A percentile compares a stretch with the other conserved stretches of the same genome.
Conservation (phyloP, 1,140 invertebrate genomes). For the Formica exsecta region DNA sequence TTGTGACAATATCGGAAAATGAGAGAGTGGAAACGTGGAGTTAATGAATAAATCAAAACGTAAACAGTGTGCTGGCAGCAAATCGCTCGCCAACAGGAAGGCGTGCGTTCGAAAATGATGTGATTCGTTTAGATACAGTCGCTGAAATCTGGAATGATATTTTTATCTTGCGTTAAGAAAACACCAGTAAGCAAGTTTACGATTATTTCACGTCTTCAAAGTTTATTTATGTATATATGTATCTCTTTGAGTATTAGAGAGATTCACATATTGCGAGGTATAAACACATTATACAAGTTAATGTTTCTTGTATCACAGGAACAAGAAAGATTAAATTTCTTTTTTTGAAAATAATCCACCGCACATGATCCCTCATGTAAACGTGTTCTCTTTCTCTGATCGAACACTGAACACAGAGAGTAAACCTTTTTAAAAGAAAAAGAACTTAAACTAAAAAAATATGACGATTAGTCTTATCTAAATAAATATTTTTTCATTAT, state of each 20-base stretch:
- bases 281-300: constrained; percentile 31
- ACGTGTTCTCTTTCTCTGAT: not conserved
- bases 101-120: constrained; percentile 28
- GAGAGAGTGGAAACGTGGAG: not conserved
- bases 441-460: not conserved
- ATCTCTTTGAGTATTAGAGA: not conserved
- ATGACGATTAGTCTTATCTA: not conserved
- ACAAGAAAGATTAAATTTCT: constrained; percentile 16
- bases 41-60: constrained; percentile 43
- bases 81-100: constrained; percentile 14
- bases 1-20: constrained; percentile 7
- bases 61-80: constrained; percentile 35
- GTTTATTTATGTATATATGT: constrained; percentile 35
- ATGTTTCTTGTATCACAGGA: not conserved
- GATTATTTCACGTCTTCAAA: constrained; percentile 40
- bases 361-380: not conserved
- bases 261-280: not conserved
- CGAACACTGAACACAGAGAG: not conserved
- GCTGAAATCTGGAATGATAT: constrained; percentile 54
- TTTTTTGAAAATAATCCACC: not conserved
- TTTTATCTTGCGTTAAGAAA: constrained; percentile 43
- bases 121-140: constrained; percentile 30
- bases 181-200: constrained; percentile 16
- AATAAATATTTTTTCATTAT: constrained; percentile 5
- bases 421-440: not conserved